These are phyloP conservation scores for Sarcophaga bullata DNA, from an alignment of 1,140 invertebrate species.

Conservation along the genomic window DNA sequence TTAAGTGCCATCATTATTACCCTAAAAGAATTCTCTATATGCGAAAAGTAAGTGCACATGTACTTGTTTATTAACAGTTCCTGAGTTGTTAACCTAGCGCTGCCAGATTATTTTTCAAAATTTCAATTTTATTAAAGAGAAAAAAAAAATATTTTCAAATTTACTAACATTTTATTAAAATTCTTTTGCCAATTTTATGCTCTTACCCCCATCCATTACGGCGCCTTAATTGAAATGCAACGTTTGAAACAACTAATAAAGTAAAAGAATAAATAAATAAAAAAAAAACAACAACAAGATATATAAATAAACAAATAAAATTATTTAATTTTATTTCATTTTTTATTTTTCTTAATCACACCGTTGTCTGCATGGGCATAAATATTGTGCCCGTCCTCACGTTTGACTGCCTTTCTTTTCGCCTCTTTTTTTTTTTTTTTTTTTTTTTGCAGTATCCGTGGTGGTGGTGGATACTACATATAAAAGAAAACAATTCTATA, in stretches of 20 bases:
- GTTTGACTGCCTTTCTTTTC: neutral
- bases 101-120: too few species aligned
- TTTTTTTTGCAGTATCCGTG: too few species aligned
- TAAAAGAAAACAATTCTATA: neutral
- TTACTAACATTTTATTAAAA: too few species aligned
- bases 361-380: neutral
- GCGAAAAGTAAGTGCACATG: neutral
- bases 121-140: too few species aligned
- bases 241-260: too few species aligned
- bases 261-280: too few species aligned
- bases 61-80: neutral
- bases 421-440: too few species aligned
- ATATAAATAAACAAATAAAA: neutral
- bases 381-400: neutral
- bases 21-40: neutral
- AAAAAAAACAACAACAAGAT: neutral
- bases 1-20: neutral
- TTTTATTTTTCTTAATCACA: neutral
- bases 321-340: too few species aligned
- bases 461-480: neutral
- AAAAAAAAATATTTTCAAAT: too few species aligned
- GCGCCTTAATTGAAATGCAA: too few species aligned
- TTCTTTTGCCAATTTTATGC: too few species aligned
- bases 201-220: too few species aligned
- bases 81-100: neutral